Evolutionary conservation across 2,888 invertebrate genomes (phyloP), one percentile per base, ranked within the genome.

Genomic region (Tenthredo amoena): DNA sequence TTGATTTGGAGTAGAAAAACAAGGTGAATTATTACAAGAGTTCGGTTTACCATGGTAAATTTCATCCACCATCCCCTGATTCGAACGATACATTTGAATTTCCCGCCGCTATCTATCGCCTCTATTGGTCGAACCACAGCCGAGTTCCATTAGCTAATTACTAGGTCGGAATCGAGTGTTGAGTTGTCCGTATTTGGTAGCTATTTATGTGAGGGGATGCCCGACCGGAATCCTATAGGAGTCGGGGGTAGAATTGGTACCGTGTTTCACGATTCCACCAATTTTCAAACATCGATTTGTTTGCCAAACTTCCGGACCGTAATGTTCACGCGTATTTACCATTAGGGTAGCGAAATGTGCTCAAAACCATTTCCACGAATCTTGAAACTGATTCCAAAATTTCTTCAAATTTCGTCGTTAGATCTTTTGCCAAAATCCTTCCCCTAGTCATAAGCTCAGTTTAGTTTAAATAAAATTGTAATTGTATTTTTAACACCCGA

Each of bases 111-210:
- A 91, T 89, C 89, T 88, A 86, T 85, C 87, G 88, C 72, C 82
- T 83, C 82, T 68, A 85, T 74, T 62, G 21, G 72, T 82, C 40
- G 40, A 86, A 86, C 88, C 89, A 89, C 88, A 89, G 88, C 47
- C 21, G 87, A 90, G 91, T 91, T 93, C 93, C 93, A 93, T 93
- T 93, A 93, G 92, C 92, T 93, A 93, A 93, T 93, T 91, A 91
- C 87, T 86, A 84, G 86, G 84, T 83, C 77, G 68, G 71, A 71
- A 81, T 83, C 68, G 83, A 83, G 83, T 83, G 83, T 83, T 83
- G 83, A 83, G 83, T 83, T 71, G 65, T 71, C 26, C 83, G 68
- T 83, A 83, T 83, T 83, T 83, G 26, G 47, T n/a, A n/a, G 83
- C 68, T 68, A 68, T 83, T 83, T 83, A 83, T 83, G 43, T 31